A percentile compares a stretch with the other conserved stretches of the same genome.
Evolutionary conservation across 1,140 invertebrate genomes (phyloP).

Genomic region (Oppia nitens): DNA sequence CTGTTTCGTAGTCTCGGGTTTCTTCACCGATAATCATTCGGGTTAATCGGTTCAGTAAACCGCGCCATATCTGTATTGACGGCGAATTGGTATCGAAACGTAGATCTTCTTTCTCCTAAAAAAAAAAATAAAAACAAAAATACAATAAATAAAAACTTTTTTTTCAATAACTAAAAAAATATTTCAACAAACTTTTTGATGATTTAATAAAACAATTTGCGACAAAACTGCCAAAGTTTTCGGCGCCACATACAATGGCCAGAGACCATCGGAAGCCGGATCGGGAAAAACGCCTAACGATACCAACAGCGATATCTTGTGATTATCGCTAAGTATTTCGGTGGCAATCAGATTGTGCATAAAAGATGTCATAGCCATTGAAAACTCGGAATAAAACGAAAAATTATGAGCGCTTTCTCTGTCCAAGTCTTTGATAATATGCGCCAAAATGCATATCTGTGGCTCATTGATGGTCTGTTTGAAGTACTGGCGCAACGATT

Average conservation of each 20-base stretch:
- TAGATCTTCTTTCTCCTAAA: slow-evolving; percentile 39
- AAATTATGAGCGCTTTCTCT: slow-evolving; percentile 54
- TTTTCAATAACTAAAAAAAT: not conserved
- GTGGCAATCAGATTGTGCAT: slow-evolving; percentile 65
- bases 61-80: slow-evolving; percentile 74
- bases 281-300: slow-evolving; percentile 56
- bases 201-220: slow-evolving; percentile 48
- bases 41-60: slow-evolving; percentile 65
- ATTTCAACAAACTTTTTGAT: slow-evolving; percentile 35
- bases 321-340: slow-evolving; percentile 40
- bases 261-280: slow-evolving; percentile 30
- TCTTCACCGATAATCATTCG: slow-evolving; percentile 39
- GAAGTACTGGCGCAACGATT: slow-evolving; percentile 38
- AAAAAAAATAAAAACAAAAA: not conserved
- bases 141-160: too few species aligned
- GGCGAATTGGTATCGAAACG: slow-evolving; percentile 44
- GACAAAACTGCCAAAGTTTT: slow-evolving; percentile 62
- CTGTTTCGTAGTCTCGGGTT: slow-evolving; percentile 23
- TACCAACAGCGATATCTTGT: slow-evolving; percentile 45
- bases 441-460: slow-evolving; percentile 60
- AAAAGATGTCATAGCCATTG: slow-evolving; percentile 49
- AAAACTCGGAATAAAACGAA: slow-evolving; percentile 54
- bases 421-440: slow-evolving; percentile 67
- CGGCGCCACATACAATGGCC: slow-evolving; percentile 68
- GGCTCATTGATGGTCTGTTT: slow-evolving; percentile 48